Percentiles rank a stretch among this genome's conserved stretches.
Conservation (phyloP, 2,113 vertebrate genomes). For the Fulmarus glacialis region DNA sequence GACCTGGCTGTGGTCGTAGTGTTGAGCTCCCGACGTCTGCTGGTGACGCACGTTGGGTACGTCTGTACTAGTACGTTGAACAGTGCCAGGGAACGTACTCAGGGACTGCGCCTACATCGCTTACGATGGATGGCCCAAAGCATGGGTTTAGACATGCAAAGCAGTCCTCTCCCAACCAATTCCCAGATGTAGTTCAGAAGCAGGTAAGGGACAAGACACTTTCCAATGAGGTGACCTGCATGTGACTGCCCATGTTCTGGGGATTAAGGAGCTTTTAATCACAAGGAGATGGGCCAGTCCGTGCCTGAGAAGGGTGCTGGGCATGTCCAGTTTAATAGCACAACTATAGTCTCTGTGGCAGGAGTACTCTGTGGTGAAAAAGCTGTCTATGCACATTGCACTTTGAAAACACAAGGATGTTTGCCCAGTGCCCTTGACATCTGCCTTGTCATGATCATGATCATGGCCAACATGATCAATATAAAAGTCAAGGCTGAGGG, state of each 20-base stretch:
- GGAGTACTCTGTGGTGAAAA: not conserved
- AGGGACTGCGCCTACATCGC: not conserved
- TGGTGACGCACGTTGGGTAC: not conserved
- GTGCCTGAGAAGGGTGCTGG: not conserved
- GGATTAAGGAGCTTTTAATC: not conserved
- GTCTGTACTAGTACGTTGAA: not conserved
- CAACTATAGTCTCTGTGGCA: not conserved
- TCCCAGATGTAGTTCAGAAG: not conserved
- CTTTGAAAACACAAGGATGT: not conserved
- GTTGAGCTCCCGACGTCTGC: rapidly evolving
- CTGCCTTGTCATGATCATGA: not conserved
- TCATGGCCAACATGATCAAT: not conserved
- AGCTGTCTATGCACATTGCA: not conserved
- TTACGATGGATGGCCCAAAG: not conserved
- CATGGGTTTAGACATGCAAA: not conserved
- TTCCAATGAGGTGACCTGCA: not conserved
- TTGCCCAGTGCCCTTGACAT: not conserved
- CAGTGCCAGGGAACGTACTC: rapidly evolving
- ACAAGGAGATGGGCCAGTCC: not conserved
- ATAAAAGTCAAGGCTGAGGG: not conserved
- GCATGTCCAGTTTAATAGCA: not conserved
- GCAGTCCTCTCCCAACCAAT: not conserved
- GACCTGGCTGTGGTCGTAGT: not conserved
- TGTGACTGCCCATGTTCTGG: not conserved
- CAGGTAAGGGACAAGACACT: not conserved